Base-by-base conservation (phyloP, 2,888 invertebrate species). In the Argyra leucocephala region DNA sequence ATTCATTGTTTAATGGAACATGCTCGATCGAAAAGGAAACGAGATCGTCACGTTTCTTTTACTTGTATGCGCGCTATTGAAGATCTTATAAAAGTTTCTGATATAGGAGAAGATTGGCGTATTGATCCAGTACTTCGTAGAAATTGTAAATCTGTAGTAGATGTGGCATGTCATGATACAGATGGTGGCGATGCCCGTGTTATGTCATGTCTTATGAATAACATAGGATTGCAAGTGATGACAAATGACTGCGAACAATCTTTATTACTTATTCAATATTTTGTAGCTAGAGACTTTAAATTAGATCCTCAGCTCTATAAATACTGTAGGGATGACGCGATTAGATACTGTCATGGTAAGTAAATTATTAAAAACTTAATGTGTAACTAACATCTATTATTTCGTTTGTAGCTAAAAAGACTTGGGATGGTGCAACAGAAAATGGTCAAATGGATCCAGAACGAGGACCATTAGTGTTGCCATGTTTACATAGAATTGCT, bases 1-100 rank as follows among this genome's bases (percentile, higher is more conserved):
- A 89, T 99, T 70, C 97, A 98, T 76, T 99, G 98, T 76, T 81
- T 99, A 60, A 93, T 98, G 93, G 90, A 91, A 58, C 88, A 92
- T 78, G 90, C 91, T 1, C 85, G 89, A 71, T 83, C 84, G 1
- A 83, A 85, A 48, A 72, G 75, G 1, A 74, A 74, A n/a, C 85
- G 84, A 72, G 86, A 86, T 10, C 83, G 85, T 72, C 81, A 88
- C 69, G 86, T 93, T 31, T 85, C 87, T 48, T 76, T 84, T 22
- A 81, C 82, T 63, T 95, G 94, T 73, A 86, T 88, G 76, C 84
- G 88, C 75, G 90, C 92, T 64, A 78, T 97, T 67, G 91, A 93
- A 79, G 81, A 83, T 57, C 80, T 97, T 60, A 82, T 97, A 3
- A 89, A 90, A 80, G 88, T 92, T 73, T 88, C 93, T 6, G 96